Conservation (phyloP, 2,888 invertebrate species). For the Drosophila vallismaia region DNA sequence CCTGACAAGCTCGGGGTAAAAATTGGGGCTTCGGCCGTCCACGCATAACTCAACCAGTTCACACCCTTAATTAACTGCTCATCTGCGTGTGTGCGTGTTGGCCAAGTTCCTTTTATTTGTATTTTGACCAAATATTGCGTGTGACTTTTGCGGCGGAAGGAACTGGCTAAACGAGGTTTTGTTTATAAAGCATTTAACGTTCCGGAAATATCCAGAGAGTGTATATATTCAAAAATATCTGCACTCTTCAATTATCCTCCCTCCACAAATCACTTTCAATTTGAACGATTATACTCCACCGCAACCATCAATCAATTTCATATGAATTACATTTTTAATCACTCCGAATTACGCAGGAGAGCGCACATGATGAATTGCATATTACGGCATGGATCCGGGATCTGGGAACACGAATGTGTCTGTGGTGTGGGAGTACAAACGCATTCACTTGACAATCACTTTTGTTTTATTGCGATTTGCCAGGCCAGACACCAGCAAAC, state of each 20-base stretch:
- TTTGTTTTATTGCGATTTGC: constrained; percentile 76
- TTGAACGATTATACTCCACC: constrained; percentile 32
- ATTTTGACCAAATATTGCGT: constrained; percentile 58
- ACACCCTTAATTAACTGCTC: constrained; percentile 81
- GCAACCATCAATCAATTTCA: constrained; percentile 65
- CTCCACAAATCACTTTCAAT: constrained; percentile 37
- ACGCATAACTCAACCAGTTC: constrained; percentile 80
- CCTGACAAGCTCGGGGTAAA: constrained; percentile 25
- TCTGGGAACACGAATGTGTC: constrained; percentile 14
- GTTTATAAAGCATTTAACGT: constrained; percentile 71
- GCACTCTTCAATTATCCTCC: constrained; percentile 25
- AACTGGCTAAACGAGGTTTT: constrained; percentile 62
- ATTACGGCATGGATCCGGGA: constrained; percentile 31
- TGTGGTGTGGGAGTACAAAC: constrained; percentile 61
- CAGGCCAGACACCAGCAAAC: constrained; percentile 51
- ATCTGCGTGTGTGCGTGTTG: constrained; percentile 68
- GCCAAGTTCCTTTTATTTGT: constrained; percentile 20
- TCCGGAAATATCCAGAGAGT: constrained; percentile 10
- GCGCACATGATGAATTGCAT: constrained; percentile 76
- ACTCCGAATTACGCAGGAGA: constrained; percentile 72
- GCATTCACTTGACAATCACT: constrained; percentile 78
- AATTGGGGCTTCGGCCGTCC: constrained; percentile 35
- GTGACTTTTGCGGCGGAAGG: constrained; percentile 41
- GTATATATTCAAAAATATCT: not conserved
- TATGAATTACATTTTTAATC: constrained; percentile 76